Conservation (phyloP, 2,888 invertebrate genomes). For the Pelosia muscerda region DNA sequence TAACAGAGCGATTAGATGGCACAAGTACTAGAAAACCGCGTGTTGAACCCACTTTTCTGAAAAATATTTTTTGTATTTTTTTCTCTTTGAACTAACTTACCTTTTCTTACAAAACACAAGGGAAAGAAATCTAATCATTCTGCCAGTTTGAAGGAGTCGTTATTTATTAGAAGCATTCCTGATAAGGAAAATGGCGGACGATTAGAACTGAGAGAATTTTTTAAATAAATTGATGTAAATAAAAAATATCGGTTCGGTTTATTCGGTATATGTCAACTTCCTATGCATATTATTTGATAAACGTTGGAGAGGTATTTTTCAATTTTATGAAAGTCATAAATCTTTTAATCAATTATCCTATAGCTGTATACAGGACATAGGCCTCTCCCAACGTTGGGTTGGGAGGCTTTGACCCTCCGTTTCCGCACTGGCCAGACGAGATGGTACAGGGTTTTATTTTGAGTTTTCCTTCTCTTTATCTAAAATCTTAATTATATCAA, state of each 20-base stretch:
- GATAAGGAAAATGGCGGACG: slow-evolving; percentile 55
- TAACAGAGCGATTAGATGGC: background rate
- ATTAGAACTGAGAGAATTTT: slow-evolving; percentile 40
- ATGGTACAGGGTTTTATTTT: no score
- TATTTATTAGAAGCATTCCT: slow-evolving; percentile 50
- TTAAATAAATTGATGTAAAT: no score
- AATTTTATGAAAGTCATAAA: no score
- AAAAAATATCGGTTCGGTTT: background rate
- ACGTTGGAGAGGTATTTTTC: background rate
- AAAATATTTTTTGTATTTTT: background rate
- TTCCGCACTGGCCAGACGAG: no score
- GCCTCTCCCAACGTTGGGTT: no score
- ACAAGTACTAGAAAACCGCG: background rate
- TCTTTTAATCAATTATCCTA: no score
- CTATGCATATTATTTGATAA: background rate
- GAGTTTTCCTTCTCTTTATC: no score
- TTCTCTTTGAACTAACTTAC: slow-evolving; percentile 8
- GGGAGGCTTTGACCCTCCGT: no score
- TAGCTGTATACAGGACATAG: no score
- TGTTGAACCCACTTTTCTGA: background rate
- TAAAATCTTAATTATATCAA: no score
- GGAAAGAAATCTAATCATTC: slow-evolving; percentile 24
- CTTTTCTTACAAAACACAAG: slow-evolving; percentile 8
- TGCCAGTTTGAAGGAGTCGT: slow-evolving; percentile 39
- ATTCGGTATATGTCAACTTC: background rate